Conservation (phyloP, 92 coral and sea anemone species). For the Plumapathes pennacea region DNA sequence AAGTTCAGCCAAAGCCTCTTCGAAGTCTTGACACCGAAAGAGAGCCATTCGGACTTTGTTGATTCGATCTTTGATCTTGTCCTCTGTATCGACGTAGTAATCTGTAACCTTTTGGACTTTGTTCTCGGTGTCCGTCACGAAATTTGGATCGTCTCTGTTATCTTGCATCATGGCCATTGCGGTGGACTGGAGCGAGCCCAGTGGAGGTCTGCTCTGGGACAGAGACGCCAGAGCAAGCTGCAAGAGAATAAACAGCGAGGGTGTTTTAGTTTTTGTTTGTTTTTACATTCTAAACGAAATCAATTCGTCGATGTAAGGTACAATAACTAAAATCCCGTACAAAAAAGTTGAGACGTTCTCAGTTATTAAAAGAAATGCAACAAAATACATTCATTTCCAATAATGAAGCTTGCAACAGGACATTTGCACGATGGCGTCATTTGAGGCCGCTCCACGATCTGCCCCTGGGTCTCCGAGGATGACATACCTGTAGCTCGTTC, state of each 20-base stretch:
- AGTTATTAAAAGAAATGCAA: too few species aligned
- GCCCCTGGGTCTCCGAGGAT: not conserved
- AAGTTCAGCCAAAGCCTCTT: conserved; percentile 80
- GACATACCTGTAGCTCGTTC: conserved; percentile 66
- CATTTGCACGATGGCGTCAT: too few species aligned
- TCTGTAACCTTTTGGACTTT: conserved; percentile 75
- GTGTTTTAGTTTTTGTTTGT: not conserved
- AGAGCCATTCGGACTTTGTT: conserved; percentile 68
- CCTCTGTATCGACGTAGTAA: conserved; percentile 65
- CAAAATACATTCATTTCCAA: too few species aligned
- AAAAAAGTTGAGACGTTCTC: too few species aligned
- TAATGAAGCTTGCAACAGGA: too few species aligned
- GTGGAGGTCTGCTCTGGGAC: conserved; percentile 75
- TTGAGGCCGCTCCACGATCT: too few species aligned
- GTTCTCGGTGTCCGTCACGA: conserved; percentile 72
- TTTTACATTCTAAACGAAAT: not conserved
- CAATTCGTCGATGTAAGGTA: too few species aligned
- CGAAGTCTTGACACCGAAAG: conserved; percentile 72
- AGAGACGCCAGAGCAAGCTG: conserved; percentile 77
- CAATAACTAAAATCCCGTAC: too few species aligned
- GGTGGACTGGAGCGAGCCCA: conserved; percentile 78
- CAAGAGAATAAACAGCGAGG: not conserved
- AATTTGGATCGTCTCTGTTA: conserved; percentile 63
- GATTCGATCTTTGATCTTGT: conserved; percentile 72
- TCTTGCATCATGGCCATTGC: conserved; percentile 82